phyloP scores from a whole-genome alignment of 2,888 invertebrate genomes.

The Parascotia fuliginaria region DNA sequence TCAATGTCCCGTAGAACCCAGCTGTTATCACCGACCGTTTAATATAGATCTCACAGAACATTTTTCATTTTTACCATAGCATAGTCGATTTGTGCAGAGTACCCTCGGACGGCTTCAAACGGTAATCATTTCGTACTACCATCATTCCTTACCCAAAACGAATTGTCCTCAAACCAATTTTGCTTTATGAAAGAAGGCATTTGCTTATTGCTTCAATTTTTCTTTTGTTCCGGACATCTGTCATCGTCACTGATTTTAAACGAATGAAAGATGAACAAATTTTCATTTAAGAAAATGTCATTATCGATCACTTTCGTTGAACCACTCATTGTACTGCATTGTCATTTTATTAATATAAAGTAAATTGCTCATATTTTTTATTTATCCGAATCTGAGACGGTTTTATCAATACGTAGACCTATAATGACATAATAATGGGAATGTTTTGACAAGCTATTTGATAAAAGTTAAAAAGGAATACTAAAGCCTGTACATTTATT shows the following conservation, averaged over 20 bases:
- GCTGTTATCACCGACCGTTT: constrained; percentile 29
- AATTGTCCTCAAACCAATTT: constrained; percentile 79
- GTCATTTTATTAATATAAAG: constrained; percentile 8
- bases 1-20: constrained; percentile 24
- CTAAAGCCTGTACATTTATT: no score
- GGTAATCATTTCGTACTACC: constrained; percentile 65
- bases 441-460: no score
- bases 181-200: constrained; percentile 78
- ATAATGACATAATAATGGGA: no score
- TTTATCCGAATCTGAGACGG: no score
- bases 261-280: constrained; percentile 59
- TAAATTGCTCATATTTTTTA: no score
- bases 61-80: constrained; percentile 29
- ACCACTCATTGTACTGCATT: no score
- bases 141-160: constrained; percentile 60
- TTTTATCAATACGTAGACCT: no score
- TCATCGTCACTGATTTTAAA: constrained; percentile 63
- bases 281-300: constrained; percentile 28
- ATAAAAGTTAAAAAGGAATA: no score
- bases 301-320: constrained; percentile 17
- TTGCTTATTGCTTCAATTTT: constrained; percentile 78
- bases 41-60: constrained; percentile 23
- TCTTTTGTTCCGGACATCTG: constrained; percentile 71
- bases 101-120: constrained; percentile 14
- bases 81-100: constrained; percentile 14